phyloP scores from a whole-genome alignment of 2,888 invertebrate genomes.

The Himalopsyche japonica region DNA sequence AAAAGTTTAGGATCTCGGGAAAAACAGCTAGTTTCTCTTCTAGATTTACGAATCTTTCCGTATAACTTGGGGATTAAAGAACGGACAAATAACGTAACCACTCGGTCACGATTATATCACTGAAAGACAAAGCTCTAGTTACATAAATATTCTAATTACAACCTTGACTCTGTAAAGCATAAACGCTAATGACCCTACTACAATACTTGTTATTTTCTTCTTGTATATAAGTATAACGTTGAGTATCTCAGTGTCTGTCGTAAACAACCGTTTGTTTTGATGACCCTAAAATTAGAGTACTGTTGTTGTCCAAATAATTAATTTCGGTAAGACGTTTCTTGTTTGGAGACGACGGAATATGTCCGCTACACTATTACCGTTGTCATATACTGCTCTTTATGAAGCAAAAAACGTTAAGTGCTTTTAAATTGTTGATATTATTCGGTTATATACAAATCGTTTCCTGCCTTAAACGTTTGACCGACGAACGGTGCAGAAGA shows the following conservation, averaged over 20 bases:
- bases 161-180: not conserved
- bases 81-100: no score
- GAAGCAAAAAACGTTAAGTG: not conserved
- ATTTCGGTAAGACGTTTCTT: not conserved
- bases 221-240: not conserved
- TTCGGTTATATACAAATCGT: not conserved
- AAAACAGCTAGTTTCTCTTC: no score
- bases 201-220: not conserved
- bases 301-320: not conserved
- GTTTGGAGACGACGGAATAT: not conserved
- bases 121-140: no score
- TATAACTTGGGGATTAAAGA: no score
- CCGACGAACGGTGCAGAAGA: not conserved
- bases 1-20: no score
- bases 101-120: no score
- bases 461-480: not conserved
- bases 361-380: not conserved
- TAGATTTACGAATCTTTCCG: no score
- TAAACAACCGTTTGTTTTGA: not conserved
- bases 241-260: not conserved
- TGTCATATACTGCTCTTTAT: not conserved
- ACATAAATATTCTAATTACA: not conserved
- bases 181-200: not conserved
- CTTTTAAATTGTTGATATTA: not conserved
- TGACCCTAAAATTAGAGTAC: not conserved